Percentiles rank a stretch among this genome's conserved stretches.
phyloP scores from a whole-genome alignment of 1,140 invertebrate genomes.

The Aphelenchoides besseyi region DNA sequence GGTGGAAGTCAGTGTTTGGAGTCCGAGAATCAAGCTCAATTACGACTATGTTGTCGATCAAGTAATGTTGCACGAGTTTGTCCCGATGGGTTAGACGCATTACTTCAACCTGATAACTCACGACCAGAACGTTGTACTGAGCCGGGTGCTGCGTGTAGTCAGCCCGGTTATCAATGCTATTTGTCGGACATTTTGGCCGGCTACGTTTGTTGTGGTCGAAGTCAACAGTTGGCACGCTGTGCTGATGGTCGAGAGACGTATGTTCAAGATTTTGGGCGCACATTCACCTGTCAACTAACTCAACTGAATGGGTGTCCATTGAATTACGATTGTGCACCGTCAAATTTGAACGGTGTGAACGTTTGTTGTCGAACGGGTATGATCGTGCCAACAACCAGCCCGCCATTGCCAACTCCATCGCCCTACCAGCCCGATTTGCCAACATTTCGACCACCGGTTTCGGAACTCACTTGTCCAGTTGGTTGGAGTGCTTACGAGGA shows the following conservation, averaged over 20 bases:
- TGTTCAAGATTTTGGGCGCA: slow-evolving; percentile 41
- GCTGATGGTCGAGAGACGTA: slow-evolving; percentile 49
- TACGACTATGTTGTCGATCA: slow-evolving; percentile 41
- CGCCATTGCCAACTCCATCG: slow-evolving; percentile 1
- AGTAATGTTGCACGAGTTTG: slow-evolving; percentile 46
- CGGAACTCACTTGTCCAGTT: slow-evolving; percentile 37
- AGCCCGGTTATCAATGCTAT: slow-evolving; percentile 43
- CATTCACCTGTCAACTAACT: slow-evolving; percentile 35
- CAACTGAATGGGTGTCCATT: slow-evolving; percentile 29
- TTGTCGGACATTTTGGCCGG: slow-evolving; percentile 34
- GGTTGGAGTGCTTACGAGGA: slow-evolving; percentile 44
- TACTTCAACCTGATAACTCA: slow-evolving; percentile 34
- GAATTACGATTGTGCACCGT: slow-evolving; percentile 42
- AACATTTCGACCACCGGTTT: slow-evolving; percentile 40
- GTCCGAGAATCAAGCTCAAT: slow-evolving; percentile 40
- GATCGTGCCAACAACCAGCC: slow-evolving; percentile 4
- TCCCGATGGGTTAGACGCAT: slow-evolving; percentile 41
- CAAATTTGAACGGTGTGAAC: slow-evolving; percentile 29
- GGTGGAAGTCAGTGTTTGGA: slow-evolving; percentile 41
- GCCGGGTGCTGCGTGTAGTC: slow-evolving; percentile 37
- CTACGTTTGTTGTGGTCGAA: slow-evolving; percentile 44
- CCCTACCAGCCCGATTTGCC: slow-evolving; percentile 25
- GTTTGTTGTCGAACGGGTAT: slow-evolving; percentile 34
- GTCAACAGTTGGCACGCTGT: slow-evolving; percentile 25
- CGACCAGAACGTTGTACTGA: slow-evolving; percentile 39